A percentile compares a stretch with the other conserved stretches of the same genome.
Conservation (phyloP, 64 coral and sea anemone genomes). For the Actinia equina region DNA sequence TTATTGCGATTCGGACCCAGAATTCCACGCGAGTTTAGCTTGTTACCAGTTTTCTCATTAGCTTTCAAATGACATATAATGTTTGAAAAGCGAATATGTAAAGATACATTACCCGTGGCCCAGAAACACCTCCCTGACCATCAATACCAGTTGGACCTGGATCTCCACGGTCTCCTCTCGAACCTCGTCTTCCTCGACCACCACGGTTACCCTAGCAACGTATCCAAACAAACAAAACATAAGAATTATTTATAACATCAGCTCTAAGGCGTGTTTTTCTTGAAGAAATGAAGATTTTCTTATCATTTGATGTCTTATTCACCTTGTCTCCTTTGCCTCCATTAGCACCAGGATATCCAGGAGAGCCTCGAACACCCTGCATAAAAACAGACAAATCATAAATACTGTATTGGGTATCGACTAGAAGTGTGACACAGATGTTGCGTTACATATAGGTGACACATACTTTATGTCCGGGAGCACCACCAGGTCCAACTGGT, state of each 20-base stretch:
- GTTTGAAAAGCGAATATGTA: not conserved
- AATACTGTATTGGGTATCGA: too few species aligned
- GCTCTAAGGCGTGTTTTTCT: not conserved
- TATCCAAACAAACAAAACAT: not conserved
- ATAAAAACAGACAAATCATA: too few species aligned
- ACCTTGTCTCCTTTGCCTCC: conserved; percentile 23
- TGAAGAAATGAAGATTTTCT: not conserved
- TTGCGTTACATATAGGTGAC: not conserved
- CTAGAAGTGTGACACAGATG: not conserved
- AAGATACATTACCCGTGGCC: not conserved
- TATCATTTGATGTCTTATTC: too few species aligned
- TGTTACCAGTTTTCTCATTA: not conserved
- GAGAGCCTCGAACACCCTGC: conserved; percentile 14
- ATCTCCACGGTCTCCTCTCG: conserved; percentile 9
- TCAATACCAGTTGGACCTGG: conserved; percentile 9
- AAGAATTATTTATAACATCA: not conserved
- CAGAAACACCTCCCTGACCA: not conserved
- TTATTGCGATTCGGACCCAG: not conserved
- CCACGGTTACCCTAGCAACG: conserved; percentile 19
- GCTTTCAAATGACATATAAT: not conserved
- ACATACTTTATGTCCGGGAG: conserved; percentile 5
- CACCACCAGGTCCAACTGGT: conserved; percentile 1
- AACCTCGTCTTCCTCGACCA: conserved; percentile 18
- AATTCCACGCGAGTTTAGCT: not conserved
- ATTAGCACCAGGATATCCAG: not conserved